These are phyloP conservation scores for Sinocyclocheilus grahami DNA, from an alignment of 2,113 vertebrate species.

Conservation along the genomic window DNA sequence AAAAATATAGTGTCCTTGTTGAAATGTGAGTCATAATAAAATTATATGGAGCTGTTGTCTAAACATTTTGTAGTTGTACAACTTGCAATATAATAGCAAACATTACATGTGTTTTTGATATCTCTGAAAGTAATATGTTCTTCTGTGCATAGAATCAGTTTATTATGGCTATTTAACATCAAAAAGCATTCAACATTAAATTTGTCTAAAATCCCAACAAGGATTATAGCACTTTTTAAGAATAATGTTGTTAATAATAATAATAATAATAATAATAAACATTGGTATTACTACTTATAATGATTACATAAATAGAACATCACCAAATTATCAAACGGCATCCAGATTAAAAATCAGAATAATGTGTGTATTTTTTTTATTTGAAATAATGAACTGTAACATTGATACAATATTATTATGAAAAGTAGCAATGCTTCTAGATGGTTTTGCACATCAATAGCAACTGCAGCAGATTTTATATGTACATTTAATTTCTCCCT, in stretches of 20 bases:
- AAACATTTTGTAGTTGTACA: background rate
- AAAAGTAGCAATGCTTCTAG: background rate
- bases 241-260: too few species aligned
- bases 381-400: background rate
- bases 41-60: background rate
- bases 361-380: background rate
- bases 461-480: too few species aligned
- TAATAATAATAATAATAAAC: too few species aligned
- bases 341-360: background rate
- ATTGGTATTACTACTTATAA: background rate
- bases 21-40: background rate
- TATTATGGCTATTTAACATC: background rate
- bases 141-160: background rate
- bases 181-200: background rate
- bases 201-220: too few species aligned
- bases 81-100: background rate
- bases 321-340: background rate
- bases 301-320: background rate
- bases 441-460: too few species aligned
- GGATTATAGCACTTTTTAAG: too few species aligned
- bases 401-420: background rate
- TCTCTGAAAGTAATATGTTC: background rate
- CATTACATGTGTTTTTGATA: background rate
- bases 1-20: background rate
- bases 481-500: too few species aligned